Evolutionary conservation across 2,113 vertebrate genomes (phyloP).

Genomic region (Sphyrna mokarran): DNA sequence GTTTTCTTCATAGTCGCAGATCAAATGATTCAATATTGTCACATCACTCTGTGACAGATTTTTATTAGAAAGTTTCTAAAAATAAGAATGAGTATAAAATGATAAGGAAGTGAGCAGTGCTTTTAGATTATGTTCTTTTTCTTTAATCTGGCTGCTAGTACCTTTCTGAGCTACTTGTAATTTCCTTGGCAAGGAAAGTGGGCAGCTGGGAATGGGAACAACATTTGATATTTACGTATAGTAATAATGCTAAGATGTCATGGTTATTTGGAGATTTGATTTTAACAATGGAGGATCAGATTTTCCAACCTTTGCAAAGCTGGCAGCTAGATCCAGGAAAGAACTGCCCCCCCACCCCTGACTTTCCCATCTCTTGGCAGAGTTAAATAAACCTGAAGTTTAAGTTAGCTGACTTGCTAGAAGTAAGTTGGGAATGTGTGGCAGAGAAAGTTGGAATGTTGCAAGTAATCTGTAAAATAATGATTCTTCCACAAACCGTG

Average conservation of each 20-base stretch:
- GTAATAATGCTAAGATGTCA: too few relatives aligned
- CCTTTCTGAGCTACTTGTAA: background rate
- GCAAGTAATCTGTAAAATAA: background rate
- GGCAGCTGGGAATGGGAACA: background rate
- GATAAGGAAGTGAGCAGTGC: background rate
- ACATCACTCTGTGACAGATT: background rate
- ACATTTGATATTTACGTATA: too few relatives aligned
- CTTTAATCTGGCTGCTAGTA: background rate
- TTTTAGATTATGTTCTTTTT: background rate
- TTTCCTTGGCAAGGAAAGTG: background rate
- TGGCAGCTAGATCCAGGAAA: too few relatives aligned
- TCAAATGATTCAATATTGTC: slow-evolving; percentile 6
- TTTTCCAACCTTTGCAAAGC: too few relatives aligned
- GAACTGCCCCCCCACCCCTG: too few relatives aligned
- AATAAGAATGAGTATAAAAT: background rate
- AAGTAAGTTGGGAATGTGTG: too few relatives aligned
- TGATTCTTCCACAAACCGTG: too few relatives aligned
- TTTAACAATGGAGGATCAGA: too few relatives aligned
- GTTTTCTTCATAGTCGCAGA: slow-evolving; percentile 20
- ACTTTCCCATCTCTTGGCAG: too few relatives aligned
- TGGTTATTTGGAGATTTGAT: too few relatives aligned
- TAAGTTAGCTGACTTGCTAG: too few relatives aligned
- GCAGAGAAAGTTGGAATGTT: background rate
- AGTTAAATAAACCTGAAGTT: too few relatives aligned
- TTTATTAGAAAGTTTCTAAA: background rate